Conservation (phyloP, 2,888 invertebrate genomes). For the Drosophila nigritarsus region DNA sequence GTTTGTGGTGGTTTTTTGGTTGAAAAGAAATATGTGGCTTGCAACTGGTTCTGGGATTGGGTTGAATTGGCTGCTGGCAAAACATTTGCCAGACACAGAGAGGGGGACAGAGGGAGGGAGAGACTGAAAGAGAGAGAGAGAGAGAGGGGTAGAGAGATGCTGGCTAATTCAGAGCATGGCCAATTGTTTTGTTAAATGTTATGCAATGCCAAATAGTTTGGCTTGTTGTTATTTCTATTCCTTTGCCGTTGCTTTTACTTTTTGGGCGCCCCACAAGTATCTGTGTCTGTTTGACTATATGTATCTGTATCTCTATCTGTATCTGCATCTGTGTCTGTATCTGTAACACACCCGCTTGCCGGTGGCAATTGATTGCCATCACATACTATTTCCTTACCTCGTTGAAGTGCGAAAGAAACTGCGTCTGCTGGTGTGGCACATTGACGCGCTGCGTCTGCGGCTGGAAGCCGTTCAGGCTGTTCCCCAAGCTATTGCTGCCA, state of each 20-base stretch:
- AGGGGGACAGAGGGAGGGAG: slow-evolving; percentile 1
- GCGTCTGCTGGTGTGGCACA: slow-evolving; percentile 84
- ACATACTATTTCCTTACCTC: slow-evolving; percentile 76
- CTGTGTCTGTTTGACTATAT: slow-evolving; percentile 2
- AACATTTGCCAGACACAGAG: slow-evolving; percentile 38
- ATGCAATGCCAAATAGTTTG: slow-evolving; percentile 60
- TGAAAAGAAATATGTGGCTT: slow-evolving; percentile 35
- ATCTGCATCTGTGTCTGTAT: slow-evolving; percentile 27
- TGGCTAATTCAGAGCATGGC: slow-evolving; percentile 80
- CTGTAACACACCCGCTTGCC: slow-evolving; percentile 12
- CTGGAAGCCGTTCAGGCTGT: slow-evolving; percentile 65
- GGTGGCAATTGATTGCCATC: slow-evolving; percentile 34
- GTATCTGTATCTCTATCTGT: slow-evolving; percentile 25
- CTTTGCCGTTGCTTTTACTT: slow-evolving; percentile 65
- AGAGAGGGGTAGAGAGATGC: slow-evolving; percentile 38
- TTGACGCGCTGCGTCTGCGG: slow-evolving; percentile 80
- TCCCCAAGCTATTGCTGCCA: slow-evolving; percentile 49
- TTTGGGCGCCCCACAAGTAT: slow-evolving; percentile 37
- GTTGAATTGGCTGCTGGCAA: slow-evolving; percentile 46
- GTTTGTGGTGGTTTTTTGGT: slow-evolving; percentile 16
- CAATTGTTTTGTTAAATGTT: slow-evolving; percentile 75
- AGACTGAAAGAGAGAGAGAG: background rate
- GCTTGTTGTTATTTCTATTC: slow-evolving; percentile 34
- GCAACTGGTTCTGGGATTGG: slow-evolving; percentile 70
- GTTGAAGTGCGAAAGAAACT: slow-evolving; percentile 84